phyloP scores from a whole-genome alignment of 2,888 invertebrate species.

The Schizotus pectinicornis region DNA sequence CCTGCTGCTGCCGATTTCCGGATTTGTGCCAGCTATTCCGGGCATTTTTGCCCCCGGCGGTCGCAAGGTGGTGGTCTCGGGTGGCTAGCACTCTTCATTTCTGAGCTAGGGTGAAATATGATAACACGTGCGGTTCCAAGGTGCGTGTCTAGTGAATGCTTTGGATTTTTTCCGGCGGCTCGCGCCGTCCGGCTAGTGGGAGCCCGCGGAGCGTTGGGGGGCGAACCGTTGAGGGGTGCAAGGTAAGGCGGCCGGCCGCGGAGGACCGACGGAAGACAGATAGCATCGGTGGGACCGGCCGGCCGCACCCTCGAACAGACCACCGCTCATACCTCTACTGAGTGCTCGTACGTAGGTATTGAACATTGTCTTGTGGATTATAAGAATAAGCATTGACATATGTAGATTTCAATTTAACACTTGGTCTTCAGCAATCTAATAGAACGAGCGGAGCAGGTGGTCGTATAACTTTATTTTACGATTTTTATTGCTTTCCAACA shows the following conservation, averaged over 20 bases:
- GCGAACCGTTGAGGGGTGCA: constrained; percentile 46
- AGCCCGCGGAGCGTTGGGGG: constrained; percentile 9
- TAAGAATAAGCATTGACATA: no score
- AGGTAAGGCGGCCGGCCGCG: constrained; percentile 37
- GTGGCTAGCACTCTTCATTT: constrained; percentile 33
- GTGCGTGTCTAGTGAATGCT: constrained; percentile 48
- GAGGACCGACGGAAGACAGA: constrained; percentile 48
- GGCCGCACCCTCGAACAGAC: constrained; percentile 46
- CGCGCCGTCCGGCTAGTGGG: constrained; percentile 37
- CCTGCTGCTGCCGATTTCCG: no score
- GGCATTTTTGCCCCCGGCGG: constrained; percentile 9
- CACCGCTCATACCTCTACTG: constrained; percentile 26
- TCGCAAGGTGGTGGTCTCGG: background rate
- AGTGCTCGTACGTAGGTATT: constrained; percentile 4
- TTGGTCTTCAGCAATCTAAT: no score
- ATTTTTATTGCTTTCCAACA: no score
- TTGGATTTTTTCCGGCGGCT: constrained; percentile 47
- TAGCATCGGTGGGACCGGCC: constrained; percentile 51
- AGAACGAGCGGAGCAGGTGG: no score
- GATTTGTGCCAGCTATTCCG: no score
- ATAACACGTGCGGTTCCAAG: constrained; percentile 48
- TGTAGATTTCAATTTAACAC: no score
- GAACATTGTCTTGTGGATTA: no score
- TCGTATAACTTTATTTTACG: no score
- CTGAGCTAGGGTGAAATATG: constrained; percentile 44